Evolutionary conservation across 2,113 vertebrate species (phyloP).

Genomic region (Poeciliopsis prolifica): DNA sequence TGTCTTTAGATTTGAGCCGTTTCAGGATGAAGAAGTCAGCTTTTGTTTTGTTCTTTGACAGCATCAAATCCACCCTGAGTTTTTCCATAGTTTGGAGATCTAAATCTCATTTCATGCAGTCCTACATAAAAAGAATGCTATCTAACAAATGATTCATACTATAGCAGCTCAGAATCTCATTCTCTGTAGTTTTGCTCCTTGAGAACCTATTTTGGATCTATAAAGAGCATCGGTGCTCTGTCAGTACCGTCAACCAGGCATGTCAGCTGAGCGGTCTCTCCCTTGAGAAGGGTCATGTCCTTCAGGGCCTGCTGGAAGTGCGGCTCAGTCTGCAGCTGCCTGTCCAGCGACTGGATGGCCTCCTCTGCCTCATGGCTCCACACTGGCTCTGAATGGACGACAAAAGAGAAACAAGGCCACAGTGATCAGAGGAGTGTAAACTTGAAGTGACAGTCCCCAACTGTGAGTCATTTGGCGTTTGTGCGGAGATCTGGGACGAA

Average conservation of each 20-base stretch:
- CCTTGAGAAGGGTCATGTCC: slow-evolving; percentile 68
- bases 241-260: slow-evolving; percentile 69
- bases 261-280: slow-evolving; percentile 62
- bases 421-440: slow-evolving; percentile 65
- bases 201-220: background rate
- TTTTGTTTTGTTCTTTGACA: background rate
- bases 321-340: slow-evolving; percentile 66
- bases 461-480: slow-evolving; percentile 57
- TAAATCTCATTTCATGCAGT: background rate
- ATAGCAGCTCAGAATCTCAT: background rate
- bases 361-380: slow-evolving; percentile 73
- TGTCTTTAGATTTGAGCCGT: background rate
- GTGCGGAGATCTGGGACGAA: slow-evolving; percentile 32
- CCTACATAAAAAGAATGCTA: background rate
- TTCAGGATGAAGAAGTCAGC: background rate
- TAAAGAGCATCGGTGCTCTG: slow-evolving; percentile 14
- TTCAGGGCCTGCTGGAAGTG: slow-evolving; percentile 63
- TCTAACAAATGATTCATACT: background rate
- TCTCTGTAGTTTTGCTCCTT: background rate
- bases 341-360: slow-evolving; percentile 73
- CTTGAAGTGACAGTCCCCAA: slow-evolving; percentile 66
- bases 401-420: slow-evolving; percentile 32
- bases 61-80: background rate
- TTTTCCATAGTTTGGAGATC: background rate
- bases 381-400: slow-evolving; percentile 59